These are phyloP conservation scores for Scolopax rusticola DNA, from an alignment of 2,797 vertebrate species.

Conservation along the genomic window DNA sequence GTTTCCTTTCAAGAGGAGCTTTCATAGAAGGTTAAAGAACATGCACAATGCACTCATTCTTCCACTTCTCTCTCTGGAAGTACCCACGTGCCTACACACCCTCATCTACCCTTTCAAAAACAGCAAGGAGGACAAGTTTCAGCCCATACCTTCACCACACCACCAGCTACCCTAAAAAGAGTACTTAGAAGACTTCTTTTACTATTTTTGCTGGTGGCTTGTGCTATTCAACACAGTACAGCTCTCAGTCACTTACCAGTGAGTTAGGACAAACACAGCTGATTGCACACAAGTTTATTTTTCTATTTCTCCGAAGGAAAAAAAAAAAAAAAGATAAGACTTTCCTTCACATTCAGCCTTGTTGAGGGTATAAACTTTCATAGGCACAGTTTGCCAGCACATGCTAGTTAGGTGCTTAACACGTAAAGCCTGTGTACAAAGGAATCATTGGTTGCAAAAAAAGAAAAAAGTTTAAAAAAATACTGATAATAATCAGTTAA, in stretches of 20 bases:
- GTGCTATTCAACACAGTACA: background rate
- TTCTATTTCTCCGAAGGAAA: background rate
- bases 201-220: background rate
- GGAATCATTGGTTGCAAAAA: background rate
- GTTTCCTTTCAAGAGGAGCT: constrained; percentile 56
- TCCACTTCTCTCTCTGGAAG: background rate
- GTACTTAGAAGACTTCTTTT: background rate
- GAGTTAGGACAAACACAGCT: background rate
- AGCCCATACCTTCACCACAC: background rate
- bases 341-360: background rate
- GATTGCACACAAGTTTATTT: background rate
- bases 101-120: background rate
- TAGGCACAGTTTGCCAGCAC: background rate
- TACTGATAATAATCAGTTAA: background rate
- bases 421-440: background rate
- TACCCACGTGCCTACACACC: background rate
- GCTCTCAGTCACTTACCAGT: background rate
- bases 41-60: background rate
- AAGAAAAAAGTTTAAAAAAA: background rate
- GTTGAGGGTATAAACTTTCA: background rate
- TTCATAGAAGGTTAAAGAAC: constrained; percentile 60
- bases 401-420: background rate
- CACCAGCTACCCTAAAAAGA: background rate
- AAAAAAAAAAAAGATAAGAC: background rate
- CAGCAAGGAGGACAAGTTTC: background rate